Evolutionary conservation across 2,888 invertebrate genomes (phyloP).

Genomic region (Hypselothyrea guttata): DNA sequence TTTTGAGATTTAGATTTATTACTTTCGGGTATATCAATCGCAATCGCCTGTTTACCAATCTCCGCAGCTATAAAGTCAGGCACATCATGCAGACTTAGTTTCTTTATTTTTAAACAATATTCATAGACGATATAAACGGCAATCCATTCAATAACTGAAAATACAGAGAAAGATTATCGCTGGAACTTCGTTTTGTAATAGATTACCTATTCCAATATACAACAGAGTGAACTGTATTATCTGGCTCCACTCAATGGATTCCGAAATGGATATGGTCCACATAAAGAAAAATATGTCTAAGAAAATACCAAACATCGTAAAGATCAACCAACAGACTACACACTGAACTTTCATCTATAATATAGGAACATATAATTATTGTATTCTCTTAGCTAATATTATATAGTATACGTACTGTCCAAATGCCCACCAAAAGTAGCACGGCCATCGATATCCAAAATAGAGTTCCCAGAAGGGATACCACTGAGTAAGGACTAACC

Average conservation of each 20-base stretch:
- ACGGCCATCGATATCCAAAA: constrained; percentile 39
- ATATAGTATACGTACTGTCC: constrained; percentile 29
- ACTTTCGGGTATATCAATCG: no score
- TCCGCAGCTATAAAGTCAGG: no score
- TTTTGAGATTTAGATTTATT: no score
- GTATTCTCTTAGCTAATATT: neutral
- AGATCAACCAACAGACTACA: constrained; percentile 35
- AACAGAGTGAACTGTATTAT: constrained; percentile 26
- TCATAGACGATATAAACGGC: constrained; percentile 41
- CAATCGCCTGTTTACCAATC: no score
- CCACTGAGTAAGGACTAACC: constrained; percentile 18
- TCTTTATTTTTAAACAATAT: constrained; percentile 27
- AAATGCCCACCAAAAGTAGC: constrained; percentile 39
- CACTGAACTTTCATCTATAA: constrained; percentile 8
- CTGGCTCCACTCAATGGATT: constrained; percentile 9
- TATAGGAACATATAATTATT: neutral
- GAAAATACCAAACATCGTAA: constrained; percentile 28
- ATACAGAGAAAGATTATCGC: no score
- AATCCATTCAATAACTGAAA: constrained; percentile 40
- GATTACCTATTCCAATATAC: constrained; percentile 41
- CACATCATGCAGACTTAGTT: no score
- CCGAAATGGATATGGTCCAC: constrained; percentile 22
- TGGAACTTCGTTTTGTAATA: neutral
- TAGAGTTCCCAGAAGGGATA: constrained; percentile 24
- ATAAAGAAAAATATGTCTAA: constrained; percentile 34